Evolutionary conservation across 1,140 invertebrate species (phyloP).

Genomic region (Whitmania pigra): DNA sequence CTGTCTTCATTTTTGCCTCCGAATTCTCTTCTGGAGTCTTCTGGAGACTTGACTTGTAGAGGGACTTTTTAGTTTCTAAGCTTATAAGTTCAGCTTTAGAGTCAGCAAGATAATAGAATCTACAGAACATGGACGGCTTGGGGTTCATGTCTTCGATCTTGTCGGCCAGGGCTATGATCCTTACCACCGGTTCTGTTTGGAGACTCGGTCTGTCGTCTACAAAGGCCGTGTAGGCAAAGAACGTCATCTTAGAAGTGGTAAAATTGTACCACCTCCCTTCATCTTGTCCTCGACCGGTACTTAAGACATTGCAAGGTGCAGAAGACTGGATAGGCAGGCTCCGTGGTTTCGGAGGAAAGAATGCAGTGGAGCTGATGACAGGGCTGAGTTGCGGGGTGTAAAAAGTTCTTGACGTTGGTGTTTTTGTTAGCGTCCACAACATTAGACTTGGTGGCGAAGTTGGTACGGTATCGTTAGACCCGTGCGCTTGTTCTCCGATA

Average conservation of each 20-base stretch:
- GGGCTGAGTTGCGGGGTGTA: neutral
- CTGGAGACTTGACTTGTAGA: neutral
- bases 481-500: too few species aligned
- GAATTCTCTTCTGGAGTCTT: neutral
- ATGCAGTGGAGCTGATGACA: neutral
- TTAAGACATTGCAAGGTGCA: neutral
- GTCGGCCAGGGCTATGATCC: conserved; percentile 2
- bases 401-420: neutral
- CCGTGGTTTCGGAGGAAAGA: neutral
- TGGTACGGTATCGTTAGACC: too few species aligned
- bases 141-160: conserved; percentile 1
- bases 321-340: neutral
- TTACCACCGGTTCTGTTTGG: neutral
- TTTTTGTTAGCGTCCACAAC: neutral
- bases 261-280: conserved; percentile 17
- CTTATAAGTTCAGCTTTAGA: neutral
- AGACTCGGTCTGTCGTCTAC: conserved; percentile 15
- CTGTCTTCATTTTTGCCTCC: neutral
- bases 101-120: neutral
- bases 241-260: neutral
- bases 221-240: conserved; percentile 20
- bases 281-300: neutral
- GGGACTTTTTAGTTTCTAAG: neutral
- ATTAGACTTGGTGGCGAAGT: too few species aligned
- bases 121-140: neutral